phyloP scores from a whole-genome alignment of 2,888 invertebrate genomes.

The Linnaemya tessellans region DNA sequence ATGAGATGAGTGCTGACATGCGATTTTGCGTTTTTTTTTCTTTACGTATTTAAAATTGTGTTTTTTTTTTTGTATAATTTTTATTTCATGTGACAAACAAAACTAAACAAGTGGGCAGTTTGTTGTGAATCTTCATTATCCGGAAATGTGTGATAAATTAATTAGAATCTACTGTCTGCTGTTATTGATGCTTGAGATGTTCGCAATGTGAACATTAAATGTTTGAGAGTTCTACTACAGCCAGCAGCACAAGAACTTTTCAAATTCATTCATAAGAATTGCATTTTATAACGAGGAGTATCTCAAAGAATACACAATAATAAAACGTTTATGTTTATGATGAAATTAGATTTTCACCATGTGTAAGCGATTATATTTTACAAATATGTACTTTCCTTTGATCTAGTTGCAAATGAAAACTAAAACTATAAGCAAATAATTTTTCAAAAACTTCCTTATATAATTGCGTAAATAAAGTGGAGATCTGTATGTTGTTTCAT shows the following conservation, averaged over 20 bases:
- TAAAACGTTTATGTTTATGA: background rate
- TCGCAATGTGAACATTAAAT: constrained; percentile 10
- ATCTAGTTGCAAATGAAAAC: background rate
- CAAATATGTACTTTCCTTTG: background rate
- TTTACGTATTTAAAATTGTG: too few species aligned
- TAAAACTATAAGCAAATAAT: background rate
- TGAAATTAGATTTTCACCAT: constrained; percentile 22
- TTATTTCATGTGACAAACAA: constrained; percentile 35
- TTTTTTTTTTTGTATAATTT: background rate
- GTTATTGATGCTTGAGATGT: constrained; percentile 46
- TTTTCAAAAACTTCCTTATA: background rate
- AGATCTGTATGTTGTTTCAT: too few species aligned
- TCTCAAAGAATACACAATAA: background rate
- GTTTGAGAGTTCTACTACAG: background rate
- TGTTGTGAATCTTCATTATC: constrained; percentile 66
- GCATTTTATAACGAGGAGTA: background rate
- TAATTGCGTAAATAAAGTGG: background rate
- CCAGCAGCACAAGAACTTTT: background rate
- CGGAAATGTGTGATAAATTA: constrained; percentile 71
- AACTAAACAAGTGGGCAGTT: constrained; percentile 66
- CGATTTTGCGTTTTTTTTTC: constrained; percentile 46
- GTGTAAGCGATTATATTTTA: background rate
- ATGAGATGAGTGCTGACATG: constrained; percentile 52
- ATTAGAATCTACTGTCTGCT: constrained; percentile 57
- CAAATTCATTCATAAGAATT: constrained; percentile 53